Evolutionary conservation across 2,888 invertebrate species (phyloP).

Genomic region (Tethea ocularis): DNA sequence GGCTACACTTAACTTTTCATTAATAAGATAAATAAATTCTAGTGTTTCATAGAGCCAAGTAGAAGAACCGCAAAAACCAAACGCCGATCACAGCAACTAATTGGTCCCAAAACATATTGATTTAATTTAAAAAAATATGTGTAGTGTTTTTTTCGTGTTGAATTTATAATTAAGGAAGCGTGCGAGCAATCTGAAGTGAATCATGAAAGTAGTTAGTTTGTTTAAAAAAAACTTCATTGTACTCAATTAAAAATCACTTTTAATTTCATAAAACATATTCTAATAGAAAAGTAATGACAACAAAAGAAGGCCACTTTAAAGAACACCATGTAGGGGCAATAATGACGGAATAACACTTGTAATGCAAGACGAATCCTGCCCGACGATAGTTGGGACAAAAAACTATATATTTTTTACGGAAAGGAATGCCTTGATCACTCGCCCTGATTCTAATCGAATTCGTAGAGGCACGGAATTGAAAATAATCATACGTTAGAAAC

Average conservation of each 20-base stretch:
- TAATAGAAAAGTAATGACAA: neutral
- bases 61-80: no score
- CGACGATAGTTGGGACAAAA: constrained; percentile 37
- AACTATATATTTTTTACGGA: constrained; percentile 39
- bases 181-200: no score
- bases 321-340: constrained; percentile 50
- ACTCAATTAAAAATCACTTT: neutral
- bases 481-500: constrained; percentile 15
- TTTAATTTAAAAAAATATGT: neutral
- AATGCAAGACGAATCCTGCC: constrained; percentile 72
- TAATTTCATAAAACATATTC: neutral
- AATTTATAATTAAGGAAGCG: no score
- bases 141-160: no score
- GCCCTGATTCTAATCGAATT: constrained; percentile 30
- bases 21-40: no score
- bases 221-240: no score
- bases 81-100: no score
- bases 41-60: no score
- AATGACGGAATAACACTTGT: constrained; percentile 60
- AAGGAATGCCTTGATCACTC: constrained; percentile 44
- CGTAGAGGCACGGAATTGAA: constrained; percentile 17
- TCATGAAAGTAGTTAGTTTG: no score
- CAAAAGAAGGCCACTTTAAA: neutral
- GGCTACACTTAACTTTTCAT: constrained; percentile 18
- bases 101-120: no score